Conservation (phyloP, 2,888 invertebrate genomes). For the Nemotelus pantherinus region DNA sequence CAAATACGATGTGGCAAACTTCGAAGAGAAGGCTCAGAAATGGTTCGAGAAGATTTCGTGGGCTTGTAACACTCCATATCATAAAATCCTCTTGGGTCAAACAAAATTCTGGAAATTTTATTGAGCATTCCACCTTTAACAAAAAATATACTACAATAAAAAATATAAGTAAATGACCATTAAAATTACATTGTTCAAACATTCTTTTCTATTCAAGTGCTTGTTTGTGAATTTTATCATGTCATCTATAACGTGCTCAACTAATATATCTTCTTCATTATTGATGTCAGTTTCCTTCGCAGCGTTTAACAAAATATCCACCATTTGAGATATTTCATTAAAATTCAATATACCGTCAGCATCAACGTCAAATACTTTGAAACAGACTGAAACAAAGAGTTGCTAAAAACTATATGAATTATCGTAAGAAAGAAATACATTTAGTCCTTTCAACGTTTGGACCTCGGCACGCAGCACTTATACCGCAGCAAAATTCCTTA, state of each 20-base stretch:
- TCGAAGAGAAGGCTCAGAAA: conserved; percentile 78
- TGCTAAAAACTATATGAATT: not conserved
- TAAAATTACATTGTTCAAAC: too few relatives aligned
- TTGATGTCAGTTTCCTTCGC: conserved; percentile 68
- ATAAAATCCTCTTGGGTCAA: conserved; percentile 85
- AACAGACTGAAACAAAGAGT: conserved; percentile 76
- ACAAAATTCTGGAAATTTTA: conserved; percentile 56
- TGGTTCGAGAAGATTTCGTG: conserved; percentile 74
- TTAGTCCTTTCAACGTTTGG: conserved; percentile 88
- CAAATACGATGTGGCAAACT: conserved; percentile 88
- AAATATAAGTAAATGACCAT: too few relatives aligned
- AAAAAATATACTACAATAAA: too few relatives aligned
- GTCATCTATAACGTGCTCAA: conserved; percentile 61
- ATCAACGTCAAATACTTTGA: conserved; percentile 90
- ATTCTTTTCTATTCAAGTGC: too few relatives aligned
- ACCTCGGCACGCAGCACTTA: conserved; percentile 92
- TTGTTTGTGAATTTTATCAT: conserved; percentile 56
- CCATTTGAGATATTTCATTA: conserved; percentile 80
- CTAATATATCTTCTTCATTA: conserved; percentile 59
- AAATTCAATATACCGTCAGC: conserved; percentile 80
- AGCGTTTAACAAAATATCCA: conserved; percentile 75
- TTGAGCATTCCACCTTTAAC: too few relatives aligned
- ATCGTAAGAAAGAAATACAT: conserved; percentile 67
- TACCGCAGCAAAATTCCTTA: conserved; percentile 93
- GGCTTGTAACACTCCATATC: conserved; percentile 82